Conservation (phyloP, 2,113 vertebrate species). For the Apteryx mantelli region DNA sequence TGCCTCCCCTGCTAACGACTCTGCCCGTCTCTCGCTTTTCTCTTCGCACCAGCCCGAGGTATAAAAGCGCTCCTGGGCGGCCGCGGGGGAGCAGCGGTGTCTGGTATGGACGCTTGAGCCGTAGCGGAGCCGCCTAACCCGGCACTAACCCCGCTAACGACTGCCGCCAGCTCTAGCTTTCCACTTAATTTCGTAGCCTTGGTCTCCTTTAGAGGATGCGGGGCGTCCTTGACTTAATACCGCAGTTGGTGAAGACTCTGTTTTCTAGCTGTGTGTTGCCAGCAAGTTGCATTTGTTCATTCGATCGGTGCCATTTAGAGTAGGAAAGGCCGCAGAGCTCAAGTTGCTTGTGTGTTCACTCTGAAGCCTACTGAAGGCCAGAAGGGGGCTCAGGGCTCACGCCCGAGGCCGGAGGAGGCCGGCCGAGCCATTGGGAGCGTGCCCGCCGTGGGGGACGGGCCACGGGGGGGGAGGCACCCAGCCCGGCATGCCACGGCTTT, state of each 20-base stretch:
- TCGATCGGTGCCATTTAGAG: neutral
- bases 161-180: neutral
- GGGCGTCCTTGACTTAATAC: neutral
- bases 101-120: conserved; percentile 54
- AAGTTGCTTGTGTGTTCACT: neutral
- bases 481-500: too few species aligned
- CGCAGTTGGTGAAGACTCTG: neutral
- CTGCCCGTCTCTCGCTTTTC: neutral
- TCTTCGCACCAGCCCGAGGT: conserved; percentile 39
- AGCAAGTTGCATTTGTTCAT: neutral
- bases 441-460: too few species aligned
- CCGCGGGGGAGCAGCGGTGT: conserved; percentile 18
- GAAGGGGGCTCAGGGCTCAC: too few species aligned
- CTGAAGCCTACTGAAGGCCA: neutral
- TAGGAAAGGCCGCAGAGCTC: neutral
- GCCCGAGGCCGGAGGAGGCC: too few species aligned
- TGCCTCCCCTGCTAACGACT: neutral
- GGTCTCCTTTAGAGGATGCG: neutral
- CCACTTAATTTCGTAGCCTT: neutral
- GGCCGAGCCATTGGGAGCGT: too few species aligned
- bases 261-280: neutral
- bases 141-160: neutral
- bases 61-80: conserved; percentile 2
- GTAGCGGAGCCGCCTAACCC: conserved; percentile 6
- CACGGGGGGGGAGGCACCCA: too few species aligned